Percentiles rank a stretch among this genome's conserved stretches.
Evolutionary conservation across 2,113 vertebrate genomes (phyloP).

Genomic region (Odocoileus hemionus): DNA sequence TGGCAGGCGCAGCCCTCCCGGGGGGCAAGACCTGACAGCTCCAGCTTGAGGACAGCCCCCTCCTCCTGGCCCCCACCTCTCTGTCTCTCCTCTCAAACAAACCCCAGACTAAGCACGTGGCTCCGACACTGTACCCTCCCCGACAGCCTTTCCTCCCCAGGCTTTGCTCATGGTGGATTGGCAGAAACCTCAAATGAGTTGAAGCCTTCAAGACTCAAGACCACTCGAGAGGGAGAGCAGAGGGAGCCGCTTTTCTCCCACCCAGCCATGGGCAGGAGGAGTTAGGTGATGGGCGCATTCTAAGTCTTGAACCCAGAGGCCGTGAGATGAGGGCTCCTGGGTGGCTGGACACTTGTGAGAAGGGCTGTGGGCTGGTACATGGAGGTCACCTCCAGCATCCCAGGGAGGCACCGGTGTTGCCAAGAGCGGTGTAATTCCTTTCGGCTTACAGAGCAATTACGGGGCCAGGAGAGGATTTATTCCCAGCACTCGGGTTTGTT

Average conservation of each 20-base stretch:
- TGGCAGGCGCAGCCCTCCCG: neutral
- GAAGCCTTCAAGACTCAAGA: neutral
- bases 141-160: neutral
- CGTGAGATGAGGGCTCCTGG: rapidly evolving
- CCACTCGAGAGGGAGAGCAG: neutral
- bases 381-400: neutral
- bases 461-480: conserved; percentile 64
- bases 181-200: neutral
- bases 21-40: neutral
- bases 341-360: neutral
- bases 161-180: neutral
- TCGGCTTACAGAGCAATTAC: conserved; percentile 71
- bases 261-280: neutral
- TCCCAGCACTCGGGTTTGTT: conserved; percentile 32
- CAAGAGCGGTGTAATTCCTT: conserved; percentile 67
- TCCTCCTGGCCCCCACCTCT: neutral
- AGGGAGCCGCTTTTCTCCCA: neutral
- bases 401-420: conserved; percentile 30
- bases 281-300: neutral
- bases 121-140: neutral
- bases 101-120: neutral
- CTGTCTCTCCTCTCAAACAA: no score
- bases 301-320: neutral
- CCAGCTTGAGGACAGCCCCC: neutral
- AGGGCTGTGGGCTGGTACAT: neutral